Evolutionary conservation across 1,140 invertebrate species (phyloP).

Genomic region (Drosophila teissieri): DNA sequence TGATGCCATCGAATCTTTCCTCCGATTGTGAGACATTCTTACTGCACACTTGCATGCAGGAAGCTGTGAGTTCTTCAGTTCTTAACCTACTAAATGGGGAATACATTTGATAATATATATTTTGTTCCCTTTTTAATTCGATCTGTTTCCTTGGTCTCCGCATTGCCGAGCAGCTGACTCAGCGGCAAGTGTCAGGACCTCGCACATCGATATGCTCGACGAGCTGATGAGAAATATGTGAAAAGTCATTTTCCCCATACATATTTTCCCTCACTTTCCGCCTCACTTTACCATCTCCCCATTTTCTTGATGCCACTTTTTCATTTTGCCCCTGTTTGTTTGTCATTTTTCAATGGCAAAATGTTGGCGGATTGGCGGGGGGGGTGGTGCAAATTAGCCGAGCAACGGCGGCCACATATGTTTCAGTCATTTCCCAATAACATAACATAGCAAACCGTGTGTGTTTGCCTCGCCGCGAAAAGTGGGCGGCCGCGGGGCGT

Average conservation of each 20-base stretch:
- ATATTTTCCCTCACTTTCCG: too few species aligned
- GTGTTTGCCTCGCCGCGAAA: constrained; percentile 28
- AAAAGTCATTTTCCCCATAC: constrained; percentile 32
- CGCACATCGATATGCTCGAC: not conserved
- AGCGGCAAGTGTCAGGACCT: constrained; percentile 25
- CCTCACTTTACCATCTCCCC: too few species aligned
- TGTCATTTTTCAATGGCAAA: constrained; percentile 56
- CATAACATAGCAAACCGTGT: constrained; percentile 33
- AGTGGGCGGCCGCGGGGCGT: constrained; percentile 7
- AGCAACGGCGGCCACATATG: constrained; percentile 44
- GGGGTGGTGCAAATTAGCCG: constrained; percentile 33
- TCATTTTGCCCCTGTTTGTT: constrained; percentile 31
- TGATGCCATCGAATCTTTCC: too few species aligned
- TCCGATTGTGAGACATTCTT: too few species aligned
- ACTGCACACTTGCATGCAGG: too few species aligned
- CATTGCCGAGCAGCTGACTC: constrained; percentile 17
- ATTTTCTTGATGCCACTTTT: not conserved
- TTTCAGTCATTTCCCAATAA: constrained; percentile 53
- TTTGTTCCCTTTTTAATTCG: too few species aligned
- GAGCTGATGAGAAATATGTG: constrained; percentile 26
- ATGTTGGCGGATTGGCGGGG: not conserved
- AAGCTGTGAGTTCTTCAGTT: too few species aligned
- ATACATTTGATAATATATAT: not conserved
- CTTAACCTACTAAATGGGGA: too few species aligned
- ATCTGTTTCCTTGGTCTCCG: not conserved